These are phyloP conservation scores for Argyresthia goedartella DNA, from an alignment of 2,888 invertebrate genomes.

Conservation along the genomic window DNA sequence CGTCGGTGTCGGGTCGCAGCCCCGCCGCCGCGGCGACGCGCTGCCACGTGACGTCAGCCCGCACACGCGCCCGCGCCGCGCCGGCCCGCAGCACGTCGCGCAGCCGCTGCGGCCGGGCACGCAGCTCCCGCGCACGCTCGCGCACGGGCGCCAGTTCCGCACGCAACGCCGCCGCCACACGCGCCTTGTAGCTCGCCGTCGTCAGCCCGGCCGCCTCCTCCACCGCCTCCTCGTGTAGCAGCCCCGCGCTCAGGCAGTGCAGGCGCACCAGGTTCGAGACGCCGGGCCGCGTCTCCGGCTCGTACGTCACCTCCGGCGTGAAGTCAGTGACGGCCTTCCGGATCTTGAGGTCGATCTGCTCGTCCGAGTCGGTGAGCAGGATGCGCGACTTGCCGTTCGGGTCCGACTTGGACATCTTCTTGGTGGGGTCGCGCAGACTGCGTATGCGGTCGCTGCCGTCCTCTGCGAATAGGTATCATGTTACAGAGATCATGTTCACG, in stretches of 20 bases:
- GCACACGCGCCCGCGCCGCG: slow-evolving; percentile 71
- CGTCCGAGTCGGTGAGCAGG: slow-evolving; percentile 77
- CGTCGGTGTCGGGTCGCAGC: slow-evolving; percentile 72
- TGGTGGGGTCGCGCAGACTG: slow-evolving; percentile 86
- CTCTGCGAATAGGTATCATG: slow-evolving; percentile 16
- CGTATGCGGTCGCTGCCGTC: slow-evolving; percentile 76
- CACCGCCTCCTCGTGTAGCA: slow-evolving; percentile 76
- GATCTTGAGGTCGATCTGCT: slow-evolving; percentile 52
- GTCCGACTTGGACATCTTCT: slow-evolving; percentile 99
- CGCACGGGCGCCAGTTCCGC: slow-evolving; percentile 25
- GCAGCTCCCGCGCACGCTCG: slow-evolving; percentile 30
- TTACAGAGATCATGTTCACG: no score
- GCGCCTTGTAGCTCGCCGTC: slow-evolving; percentile 76
- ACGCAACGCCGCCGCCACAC: slow-evolving; percentile 30
- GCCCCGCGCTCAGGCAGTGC: slow-evolving; percentile 80
- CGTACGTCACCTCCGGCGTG: slow-evolving; percentile 84
- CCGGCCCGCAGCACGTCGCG: slow-evolving; percentile 74
- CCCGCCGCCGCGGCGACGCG: slow-evolving; percentile 76
- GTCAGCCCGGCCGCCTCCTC: slow-evolving; percentile 74
- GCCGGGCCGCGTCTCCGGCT: slow-evolving; percentile 83
- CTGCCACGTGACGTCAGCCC: slow-evolving; percentile 74
- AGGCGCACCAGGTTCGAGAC: slow-evolving; percentile 91
- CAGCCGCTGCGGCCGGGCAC: slow-evolving; percentile 74
- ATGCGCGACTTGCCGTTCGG: slow-evolving; percentile 82
- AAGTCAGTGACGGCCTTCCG: slow-evolving; percentile 94